Base-by-base conservation (phyloP, 2,113 vertebrate genomes). In the Channa maculata region DNA sequence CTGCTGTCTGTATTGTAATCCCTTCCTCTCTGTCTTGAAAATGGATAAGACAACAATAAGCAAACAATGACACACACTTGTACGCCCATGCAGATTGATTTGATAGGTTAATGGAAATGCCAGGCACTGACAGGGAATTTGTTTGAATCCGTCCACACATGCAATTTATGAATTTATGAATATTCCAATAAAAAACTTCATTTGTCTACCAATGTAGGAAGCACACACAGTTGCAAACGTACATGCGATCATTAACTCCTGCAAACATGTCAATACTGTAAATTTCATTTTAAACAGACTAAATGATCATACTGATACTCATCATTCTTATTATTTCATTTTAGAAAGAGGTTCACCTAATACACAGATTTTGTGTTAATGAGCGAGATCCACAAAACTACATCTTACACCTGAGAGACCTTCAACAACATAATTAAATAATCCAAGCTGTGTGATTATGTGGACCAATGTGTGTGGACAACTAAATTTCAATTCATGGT, bases 71-170 rank as follows among this genome's bases (percentile, higher is more conserved):
- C 66, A 41, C 41, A 52, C 62, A 77, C 8, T 36, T 51, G 14
- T 36, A 8, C 70, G 52, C 46, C 0, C 0, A 4, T 3, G 41
- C 39, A 24, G 46, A 55, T 64, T 46, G 50, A 55, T 51, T 55
- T 43, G 7, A 72, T 52, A 41, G 48, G 64, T 82, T 74, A 72
- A 63, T 74, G 69, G 77, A 84, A 77, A 71, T 59, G 59, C n/a
- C 55, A 13, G 37, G 54, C 44, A 72, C 49, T 45, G 39, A 24
- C 33, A 7, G 69, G 58, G n/a, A 66, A 43, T 77, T 70, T 33
- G 52, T 50, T 67, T 66, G 6, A 77, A 67, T 72, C 51, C 13
- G 52, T 37, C 14, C 11, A 15, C 9, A 3, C 50, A 54, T 9
- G n/a, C 38, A 6, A 24, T 24, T 24, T 24, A 43, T 68, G 37